Conservation (phyloP, 2,888 invertebrate species). For the Acrobasis repandana region DNA sequence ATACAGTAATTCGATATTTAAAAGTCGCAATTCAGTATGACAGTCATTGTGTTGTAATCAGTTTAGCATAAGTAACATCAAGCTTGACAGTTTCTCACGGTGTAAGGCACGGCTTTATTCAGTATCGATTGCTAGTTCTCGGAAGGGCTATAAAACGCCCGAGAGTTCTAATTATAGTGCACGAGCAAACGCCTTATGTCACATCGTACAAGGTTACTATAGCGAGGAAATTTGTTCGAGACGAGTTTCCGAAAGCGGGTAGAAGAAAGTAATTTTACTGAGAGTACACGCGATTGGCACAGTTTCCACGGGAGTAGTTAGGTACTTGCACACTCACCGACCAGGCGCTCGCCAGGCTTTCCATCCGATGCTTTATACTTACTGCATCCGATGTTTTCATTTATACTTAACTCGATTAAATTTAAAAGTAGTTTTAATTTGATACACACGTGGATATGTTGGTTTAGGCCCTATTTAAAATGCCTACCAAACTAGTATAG, state of each 20-base stretch:
- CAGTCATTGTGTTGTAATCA: slow-evolving; percentile 27
- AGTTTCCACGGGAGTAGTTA: slow-evolving; percentile 69
- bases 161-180: slow-evolving; percentile 67
- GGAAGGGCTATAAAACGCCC: slow-evolving; percentile 55
- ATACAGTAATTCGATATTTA: no score
- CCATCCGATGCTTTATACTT: slow-evolving; percentile 47
- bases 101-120: slow-evolving; percentile 39
- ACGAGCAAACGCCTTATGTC: slow-evolving; percentile 68
- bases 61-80: slow-evolving; percentile 5
- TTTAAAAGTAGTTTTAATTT: no score
- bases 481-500: no score
- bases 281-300: slow-evolving; percentile 72
- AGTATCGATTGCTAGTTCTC: slow-evolving; percentile 60
- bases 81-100: slow-evolving; percentile 26
- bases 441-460: background rate
- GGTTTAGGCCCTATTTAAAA: no score
- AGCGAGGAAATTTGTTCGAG: slow-evolving; percentile 71
- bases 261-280: slow-evolving; percentile 82
- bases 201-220: slow-evolving; percentile 72
- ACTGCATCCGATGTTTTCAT: slow-evolving; percentile 26
- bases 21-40: no score
- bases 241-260: slow-evolving; percentile 79
- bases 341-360: slow-evolving; percentile 58
- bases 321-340: slow-evolving; percentile 36
- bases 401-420: no score